Evolutionary conservation across 1,140 invertebrate species (phyloP), one percentile per base, ranked within the genome.

Genomic region (Gyrodactylus salaris): DNA sequence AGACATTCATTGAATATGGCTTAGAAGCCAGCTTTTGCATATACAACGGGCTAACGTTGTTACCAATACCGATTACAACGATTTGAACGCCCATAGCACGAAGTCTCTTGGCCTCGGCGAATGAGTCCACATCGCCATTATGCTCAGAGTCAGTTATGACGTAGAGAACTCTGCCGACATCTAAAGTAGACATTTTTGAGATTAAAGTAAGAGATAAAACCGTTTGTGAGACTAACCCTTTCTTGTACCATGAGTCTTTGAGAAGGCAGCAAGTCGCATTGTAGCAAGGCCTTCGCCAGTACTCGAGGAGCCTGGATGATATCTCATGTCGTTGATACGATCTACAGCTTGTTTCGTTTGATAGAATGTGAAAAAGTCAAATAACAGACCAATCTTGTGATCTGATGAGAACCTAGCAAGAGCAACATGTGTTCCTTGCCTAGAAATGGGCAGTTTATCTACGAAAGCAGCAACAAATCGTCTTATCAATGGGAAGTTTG

Each of bases 271-370:
- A 7, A 54, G 7, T 54, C 69, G 69, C 23, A 70, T 25, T 16
- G 21, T 22, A 16, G 2, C 26, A 22, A 70, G 23, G 21, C 23
- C 69, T 24, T 70, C 69, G 20, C 69, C 69, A 26, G 69, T 70
- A 26, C 26, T 25, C 20, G 69, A 25, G 21, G 69, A 70, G 69
- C 69, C 69, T 70, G 69, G 69, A 70, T 24, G 26, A 70, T 70
- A 70, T 70, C 26, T 7, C 69, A 70, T 70, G 23, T 70, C 69
- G 23, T 25, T 70, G 23, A 70, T 26, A 16, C 69, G 7, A 2
- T 24, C 26, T 7, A 26, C 26, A 24, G 26, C 26, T 20, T 24
- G 7, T 20, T 70, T 26, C 21, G 26, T 24, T 20, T 70, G 7
- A 22, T 7, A 70, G 69, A 25, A 26, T 16, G 69, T 26, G 21